Evolutionary conservation across 2,888 invertebrate genomes (phyloP).

Genomic region (Platerodrilus igneus): DNA sequence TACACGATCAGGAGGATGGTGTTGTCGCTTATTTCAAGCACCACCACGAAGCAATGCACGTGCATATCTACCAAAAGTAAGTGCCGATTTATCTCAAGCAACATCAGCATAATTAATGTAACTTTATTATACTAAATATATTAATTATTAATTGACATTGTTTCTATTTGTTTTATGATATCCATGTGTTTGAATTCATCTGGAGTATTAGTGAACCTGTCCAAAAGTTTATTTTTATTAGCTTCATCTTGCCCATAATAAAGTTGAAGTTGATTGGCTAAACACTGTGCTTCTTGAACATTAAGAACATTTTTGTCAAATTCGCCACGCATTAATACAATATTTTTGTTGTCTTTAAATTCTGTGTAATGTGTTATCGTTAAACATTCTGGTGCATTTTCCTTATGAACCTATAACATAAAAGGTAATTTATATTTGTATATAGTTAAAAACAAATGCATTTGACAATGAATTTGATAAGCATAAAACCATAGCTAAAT

Average conservation of each 20-base stretch:
- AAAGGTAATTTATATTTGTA: too few species aligned
- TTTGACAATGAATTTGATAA: too few species aligned
- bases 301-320: constrained; percentile 73
- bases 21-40: constrained; percentile 19
- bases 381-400: constrained; percentile 84
- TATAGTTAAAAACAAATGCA: too few species aligned
- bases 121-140: constrained; percentile 13
- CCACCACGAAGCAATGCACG: constrained; percentile 11
- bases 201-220: constrained; percentile 66
- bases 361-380: constrained; percentile 77
- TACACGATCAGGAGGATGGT: constrained; percentile 20
- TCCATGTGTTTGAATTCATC: constrained; percentile 79
- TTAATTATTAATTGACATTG: constrained; percentile 42
- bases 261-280: constrained; percentile 80
- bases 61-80: background rate
- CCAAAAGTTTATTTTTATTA: constrained; percentile 58
- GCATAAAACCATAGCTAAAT: too few species aligned
- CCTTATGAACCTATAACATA: constrained; percentile 64
- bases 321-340: constrained; percentile 82
- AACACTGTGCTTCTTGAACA: constrained; percentile 76
- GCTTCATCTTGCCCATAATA: constrained; percentile 69
- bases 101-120: background rate
- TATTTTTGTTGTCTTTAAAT: constrained; percentile 61
- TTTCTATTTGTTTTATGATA: constrained; percentile 71
- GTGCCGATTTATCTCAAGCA: constrained; percentile 1